Percentiles rank a stretch among this genome's conserved stretches.
Evolutionary conservation across 2,113 vertebrate genomes (phyloP).

Genomic region (Nansenia antarctica): DNA sequence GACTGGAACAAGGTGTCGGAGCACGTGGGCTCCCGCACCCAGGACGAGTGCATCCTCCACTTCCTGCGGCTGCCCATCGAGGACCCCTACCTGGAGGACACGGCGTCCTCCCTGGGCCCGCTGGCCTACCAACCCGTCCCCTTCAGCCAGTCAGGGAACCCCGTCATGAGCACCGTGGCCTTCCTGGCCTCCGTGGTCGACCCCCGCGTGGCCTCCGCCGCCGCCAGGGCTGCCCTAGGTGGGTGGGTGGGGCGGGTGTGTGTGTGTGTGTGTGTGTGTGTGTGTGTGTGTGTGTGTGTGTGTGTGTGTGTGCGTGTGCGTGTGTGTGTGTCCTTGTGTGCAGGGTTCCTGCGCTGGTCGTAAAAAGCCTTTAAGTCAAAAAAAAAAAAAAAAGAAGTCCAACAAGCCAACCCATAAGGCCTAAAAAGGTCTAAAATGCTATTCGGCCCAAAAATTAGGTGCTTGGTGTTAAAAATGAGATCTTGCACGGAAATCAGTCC

Average conservation of each 20-base stretch:
- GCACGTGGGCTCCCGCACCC: constrained; percentile 94
- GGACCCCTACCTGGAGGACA: constrained; percentile 93
- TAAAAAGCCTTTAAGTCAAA: too few species aligned
- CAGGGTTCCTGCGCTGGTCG: too few species aligned
- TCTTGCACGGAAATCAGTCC: too few species aligned
- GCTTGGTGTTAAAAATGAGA: too few species aligned
- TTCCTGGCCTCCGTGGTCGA: constrained; percentile 97
- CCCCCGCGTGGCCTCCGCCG: constrained; percentile 92
- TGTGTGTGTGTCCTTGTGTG: too few species aligned
- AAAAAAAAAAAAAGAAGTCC: too few species aligned
- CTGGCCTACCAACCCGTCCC: constrained; percentile 95
- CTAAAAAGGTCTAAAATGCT: too few species aligned
- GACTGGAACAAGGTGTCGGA: constrained; percentile 99
- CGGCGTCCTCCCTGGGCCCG: constrained; percentile 86
- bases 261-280: not conserved
- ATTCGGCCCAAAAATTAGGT: too few species aligned
- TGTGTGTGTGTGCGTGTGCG: not conserved
- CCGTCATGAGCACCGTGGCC: constrained; percentile 97
- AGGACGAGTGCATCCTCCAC: constrained; percentile 97
- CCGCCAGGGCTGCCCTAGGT: constrained; percentile 93
- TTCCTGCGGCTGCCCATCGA: constrained; percentile 95
- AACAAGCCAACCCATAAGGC: too few species aligned
- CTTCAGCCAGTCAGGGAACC: constrained; percentile 97
- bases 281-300: not conserved
- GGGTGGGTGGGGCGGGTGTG: constrained; percentile 20